Evolutionary conservation across 2,797 vertebrate genomes (phyloP).

Genomic region (Natrix natrix): DNA sequence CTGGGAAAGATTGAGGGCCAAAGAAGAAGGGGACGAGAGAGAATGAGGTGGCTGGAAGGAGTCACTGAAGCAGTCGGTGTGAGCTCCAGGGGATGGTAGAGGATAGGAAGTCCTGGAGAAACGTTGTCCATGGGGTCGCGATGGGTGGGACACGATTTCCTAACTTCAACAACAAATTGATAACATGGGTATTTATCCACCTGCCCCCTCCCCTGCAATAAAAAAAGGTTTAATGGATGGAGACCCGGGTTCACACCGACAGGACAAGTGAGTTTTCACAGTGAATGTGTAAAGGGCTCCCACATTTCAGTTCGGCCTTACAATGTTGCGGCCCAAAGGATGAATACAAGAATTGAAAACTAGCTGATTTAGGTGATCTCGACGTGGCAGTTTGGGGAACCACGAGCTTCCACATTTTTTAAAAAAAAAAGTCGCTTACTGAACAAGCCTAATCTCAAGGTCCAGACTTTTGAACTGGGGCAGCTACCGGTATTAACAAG

Average conservation of each 20-base stretch:
- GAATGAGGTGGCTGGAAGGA: too few species aligned
- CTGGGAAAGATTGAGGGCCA: too few species aligned
- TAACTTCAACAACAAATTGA: neutral
- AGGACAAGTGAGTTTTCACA: neutral
- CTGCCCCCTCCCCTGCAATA: neutral
- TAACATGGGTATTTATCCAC: neutral
- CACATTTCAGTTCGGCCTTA: neutral
- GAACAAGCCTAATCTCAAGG: neutral
- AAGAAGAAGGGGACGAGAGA: too few species aligned
- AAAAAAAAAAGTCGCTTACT: neutral
- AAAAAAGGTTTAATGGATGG: neutral
- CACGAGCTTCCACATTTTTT: neutral
- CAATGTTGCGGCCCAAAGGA: neutral
- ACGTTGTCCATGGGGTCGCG: too few species aligned
- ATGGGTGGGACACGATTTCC: too few species aligned
- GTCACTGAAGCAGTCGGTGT: too few species aligned
- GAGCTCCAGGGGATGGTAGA: too few species aligned
- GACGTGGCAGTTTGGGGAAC: neutral
- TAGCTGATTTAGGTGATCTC: neutral
- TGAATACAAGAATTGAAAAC: neutral
- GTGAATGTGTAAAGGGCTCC: neutral
- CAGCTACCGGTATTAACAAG: neutral
- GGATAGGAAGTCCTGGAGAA: too few species aligned
- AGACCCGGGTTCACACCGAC: neutral
- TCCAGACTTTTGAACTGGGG: neutral